Evolutionary conservation across 1,140 invertebrate species (phyloP).

Genomic region (Drosophila subobscura): DNA sequence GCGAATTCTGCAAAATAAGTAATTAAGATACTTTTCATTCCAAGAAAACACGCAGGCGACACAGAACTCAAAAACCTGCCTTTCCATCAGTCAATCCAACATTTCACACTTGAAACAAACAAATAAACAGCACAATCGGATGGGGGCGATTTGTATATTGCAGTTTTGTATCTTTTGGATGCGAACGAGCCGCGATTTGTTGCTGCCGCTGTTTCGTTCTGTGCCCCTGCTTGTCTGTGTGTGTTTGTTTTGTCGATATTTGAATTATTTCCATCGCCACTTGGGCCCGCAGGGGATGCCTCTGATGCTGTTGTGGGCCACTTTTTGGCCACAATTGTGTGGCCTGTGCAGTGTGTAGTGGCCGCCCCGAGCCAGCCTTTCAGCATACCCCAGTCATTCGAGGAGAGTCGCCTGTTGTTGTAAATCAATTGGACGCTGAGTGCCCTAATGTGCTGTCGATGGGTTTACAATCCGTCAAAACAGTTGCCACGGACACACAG

Average conservation of each 20-base stretch:
- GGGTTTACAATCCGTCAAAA: constrained; percentile 80
- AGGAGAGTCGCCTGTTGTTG: constrained; percentile 36
- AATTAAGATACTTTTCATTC: not conserved
- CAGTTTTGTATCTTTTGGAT: constrained; percentile 59
- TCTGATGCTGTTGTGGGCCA: constrained; percentile 51
- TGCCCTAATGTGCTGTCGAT: constrained; percentile 76
- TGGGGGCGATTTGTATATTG: not conserved
- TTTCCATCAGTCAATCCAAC: constrained; percentile 4
- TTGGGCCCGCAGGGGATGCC: constrained; percentile 24
- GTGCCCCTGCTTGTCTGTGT: not conserved
- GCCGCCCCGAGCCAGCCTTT: not conserved
- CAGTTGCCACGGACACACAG: constrained; percentile 48
- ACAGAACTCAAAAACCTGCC: not conserved
- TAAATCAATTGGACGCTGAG: constrained; percentile 71
- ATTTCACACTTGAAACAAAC: constrained; percentile 39
- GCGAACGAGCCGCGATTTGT: constrained; percentile 55
- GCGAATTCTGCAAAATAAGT: too few species aligned
- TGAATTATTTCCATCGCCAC: constrained; percentile 75
- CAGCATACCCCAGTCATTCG: constrained; percentile 1
- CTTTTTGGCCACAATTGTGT: constrained; percentile 74
- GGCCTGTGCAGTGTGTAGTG: constrained; percentile 31
- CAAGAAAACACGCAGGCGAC: constrained; percentile 4
- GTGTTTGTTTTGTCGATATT: constrained; percentile 66
- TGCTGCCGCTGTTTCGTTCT: constrained; percentile 37
- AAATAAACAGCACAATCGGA: constrained; percentile 53